Base-by-base conservation (phyloP, 2,797 vertebrate species). In the Podarcis siculus region DNA sequence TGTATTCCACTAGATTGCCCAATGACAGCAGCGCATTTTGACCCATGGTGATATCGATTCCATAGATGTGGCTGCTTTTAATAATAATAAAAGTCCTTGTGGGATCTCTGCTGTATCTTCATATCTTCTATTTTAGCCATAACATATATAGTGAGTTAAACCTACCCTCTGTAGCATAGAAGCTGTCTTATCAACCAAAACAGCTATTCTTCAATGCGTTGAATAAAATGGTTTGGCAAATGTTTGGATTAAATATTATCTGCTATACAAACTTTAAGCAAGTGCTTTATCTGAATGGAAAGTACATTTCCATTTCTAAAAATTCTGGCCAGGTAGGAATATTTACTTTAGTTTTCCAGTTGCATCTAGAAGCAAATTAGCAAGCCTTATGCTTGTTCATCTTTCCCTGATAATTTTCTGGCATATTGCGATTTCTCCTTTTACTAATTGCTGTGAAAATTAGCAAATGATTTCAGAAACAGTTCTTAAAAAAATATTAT, bases 391-490 rank as follows among this genome's bases (percentile, higher is more conserved):
- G 15, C 32, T 75, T 30, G 35, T 61, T 76, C 61, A 75, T 39
- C 35, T 82, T 10, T 30, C 35, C 39, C 8, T 85, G 71, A 85
- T 61, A 49, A 61, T 61, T 37, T 76, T 76, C 69, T 66, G 79
- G 67, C 1, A 21, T 4, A 25, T 75, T 6, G 0, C 64, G 88
- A 19, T 78, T 4, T 9, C 64, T 6, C 2, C 8, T 79, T 89
- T 81, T 45, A 17, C 82, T 39, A 67, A 45, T 76, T 83, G 84
- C 32, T 79, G 58, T 86, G 17, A 55, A 83, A 72, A 73, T 83
- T 42, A 86, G 17, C 25, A n/a, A 61, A 15, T 3, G 0, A 8
- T 67, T 81, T 32, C 17, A n/a, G 42, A 89, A 55, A 13, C 5
- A 67, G 8, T 37, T 58, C 27, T 37, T 30, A 85, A 30, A 3